Conservation (phyloP, 2,797 vertebrate species). For the Basileuterus tristriatus region DNA sequence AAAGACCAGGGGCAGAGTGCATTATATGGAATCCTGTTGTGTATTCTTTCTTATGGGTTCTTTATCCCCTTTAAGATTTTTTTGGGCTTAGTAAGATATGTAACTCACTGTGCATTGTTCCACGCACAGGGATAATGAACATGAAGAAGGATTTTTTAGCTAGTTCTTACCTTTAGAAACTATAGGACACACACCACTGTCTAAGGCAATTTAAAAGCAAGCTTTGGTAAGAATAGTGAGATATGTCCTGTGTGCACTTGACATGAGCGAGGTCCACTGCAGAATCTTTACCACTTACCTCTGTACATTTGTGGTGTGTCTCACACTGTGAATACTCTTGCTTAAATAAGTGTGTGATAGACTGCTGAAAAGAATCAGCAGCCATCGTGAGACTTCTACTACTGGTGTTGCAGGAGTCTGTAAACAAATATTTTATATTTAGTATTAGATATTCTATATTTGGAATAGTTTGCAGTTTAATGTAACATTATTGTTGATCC, state of each 20-base stretch:
- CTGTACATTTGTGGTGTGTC: background rate
- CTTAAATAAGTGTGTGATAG: background rate
- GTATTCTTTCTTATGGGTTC: background rate
- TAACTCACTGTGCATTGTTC: background rate
- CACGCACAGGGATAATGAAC: background rate
- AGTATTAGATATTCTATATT: background rate
- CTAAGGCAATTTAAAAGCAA: background rate
- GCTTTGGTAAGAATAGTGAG: background rate
- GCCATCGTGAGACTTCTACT: background rate
- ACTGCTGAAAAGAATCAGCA: conserved; percentile 3
- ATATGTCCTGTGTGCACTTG: background rate
- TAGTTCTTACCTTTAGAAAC: background rate
- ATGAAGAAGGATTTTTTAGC: background rate
- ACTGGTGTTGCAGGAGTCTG: background rate
- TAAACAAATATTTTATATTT: background rate
- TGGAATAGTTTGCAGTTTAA: background rate
- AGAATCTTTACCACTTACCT: background rate
- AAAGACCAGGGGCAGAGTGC: background rate
- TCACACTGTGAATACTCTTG: background rate
- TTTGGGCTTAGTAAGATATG: background rate
- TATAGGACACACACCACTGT: background rate
- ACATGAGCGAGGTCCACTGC: background rate
- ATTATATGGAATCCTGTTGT: background rate
- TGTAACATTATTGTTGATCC: background rate
- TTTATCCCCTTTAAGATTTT: background rate